Evolutionary conservation across 2,888 invertebrate genomes (phyloP).

Genomic region (Campoplex capitator): DNA sequence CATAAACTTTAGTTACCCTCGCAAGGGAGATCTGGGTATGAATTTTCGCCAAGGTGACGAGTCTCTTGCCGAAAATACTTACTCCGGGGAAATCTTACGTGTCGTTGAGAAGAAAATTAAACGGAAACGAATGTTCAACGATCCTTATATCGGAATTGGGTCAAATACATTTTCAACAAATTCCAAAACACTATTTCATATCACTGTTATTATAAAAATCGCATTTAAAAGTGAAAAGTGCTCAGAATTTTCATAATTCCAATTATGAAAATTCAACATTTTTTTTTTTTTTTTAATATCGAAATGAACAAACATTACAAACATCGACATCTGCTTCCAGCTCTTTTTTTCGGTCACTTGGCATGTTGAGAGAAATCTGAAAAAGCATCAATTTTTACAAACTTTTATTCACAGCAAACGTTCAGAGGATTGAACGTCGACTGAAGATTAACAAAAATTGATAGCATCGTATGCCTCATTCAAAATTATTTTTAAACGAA

Average conservation of each 20-base stretch:
- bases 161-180: background rate
- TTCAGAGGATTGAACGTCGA: background rate
- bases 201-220: background rate
- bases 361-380: background rate
- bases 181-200: background rate
- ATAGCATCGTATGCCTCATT: background rate
- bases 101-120: conserved; percentile 12
- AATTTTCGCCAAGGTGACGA: conserved; percentile 27
- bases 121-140: background rate
- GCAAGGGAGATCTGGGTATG: background rate
- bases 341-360: background rate
- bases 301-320: background rate
- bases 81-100: conserved; percentile 26
- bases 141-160: conserved; percentile 5
- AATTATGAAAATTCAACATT: background rate
- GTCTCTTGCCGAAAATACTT: conserved; percentile 6
- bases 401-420: background rate
- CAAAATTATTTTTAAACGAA: background rate
- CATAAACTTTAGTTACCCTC: conserved; percentile 21
- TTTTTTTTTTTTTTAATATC: background rate
- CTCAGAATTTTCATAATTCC: background rate
- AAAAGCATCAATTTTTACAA: background rate
- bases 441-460: background rate
- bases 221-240: background rate
- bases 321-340: background rate